phyloP scores from a whole-genome alignment of 2,888 invertebrate species.

The Cyaniris semiargus region DNA sequence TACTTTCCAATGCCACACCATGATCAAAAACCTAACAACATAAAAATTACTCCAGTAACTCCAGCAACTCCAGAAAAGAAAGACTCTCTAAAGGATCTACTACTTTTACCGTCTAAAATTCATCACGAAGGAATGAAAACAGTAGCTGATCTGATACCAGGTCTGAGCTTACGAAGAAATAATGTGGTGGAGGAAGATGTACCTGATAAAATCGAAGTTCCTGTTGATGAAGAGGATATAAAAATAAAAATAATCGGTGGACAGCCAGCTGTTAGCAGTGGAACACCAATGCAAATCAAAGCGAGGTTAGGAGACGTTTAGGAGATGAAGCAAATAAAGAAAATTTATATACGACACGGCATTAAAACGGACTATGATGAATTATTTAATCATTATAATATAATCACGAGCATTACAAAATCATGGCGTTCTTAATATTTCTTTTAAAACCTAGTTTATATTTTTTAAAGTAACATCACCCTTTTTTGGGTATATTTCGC shows the following conservation, averaged over 20 bases:
- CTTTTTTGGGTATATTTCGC: neutral
- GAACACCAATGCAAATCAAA: conserved; percentile 57
- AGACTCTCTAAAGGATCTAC: conserved; percentile 4
- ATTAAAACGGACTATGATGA: neutral
- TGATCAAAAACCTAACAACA: neutral
- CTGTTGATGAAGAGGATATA: neutral
- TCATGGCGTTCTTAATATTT: neutral
- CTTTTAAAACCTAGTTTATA: neutral
- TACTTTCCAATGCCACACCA: neutral
- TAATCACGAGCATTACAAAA: conserved; percentile 4
- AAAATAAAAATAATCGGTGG: conserved; percentile 62
- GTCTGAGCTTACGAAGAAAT: neutral
- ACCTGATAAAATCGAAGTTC: neutral
- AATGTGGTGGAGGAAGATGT: neutral
- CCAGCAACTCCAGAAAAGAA: neutral
- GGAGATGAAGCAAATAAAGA: neutral
- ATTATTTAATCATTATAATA: neutral
- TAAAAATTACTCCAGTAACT: neutral
- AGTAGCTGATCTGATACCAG: neutral
- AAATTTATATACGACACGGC: neutral
- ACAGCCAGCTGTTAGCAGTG: conserved; percentile 62
- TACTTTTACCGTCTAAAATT: conserved; percentile 17
- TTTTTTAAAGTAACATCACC: neutral
- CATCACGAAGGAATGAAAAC: neutral
- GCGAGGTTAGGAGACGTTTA: conserved; percentile 51